Conservation (phyloP, 2,797 vertebrate species). For the Aselliscus stoliczkanus region DNA sequence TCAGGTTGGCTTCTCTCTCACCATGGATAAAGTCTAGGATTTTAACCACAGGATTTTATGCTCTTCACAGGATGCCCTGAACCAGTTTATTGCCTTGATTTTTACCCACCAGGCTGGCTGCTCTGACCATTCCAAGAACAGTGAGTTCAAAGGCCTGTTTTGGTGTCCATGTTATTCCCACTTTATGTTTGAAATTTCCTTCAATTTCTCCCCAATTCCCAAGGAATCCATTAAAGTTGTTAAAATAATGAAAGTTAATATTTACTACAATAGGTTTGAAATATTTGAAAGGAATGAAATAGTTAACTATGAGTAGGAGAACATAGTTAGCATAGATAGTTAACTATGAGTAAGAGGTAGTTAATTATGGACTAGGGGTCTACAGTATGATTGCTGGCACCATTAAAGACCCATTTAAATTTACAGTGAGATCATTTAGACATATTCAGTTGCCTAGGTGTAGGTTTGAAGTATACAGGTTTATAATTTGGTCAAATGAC, state of each 20-base stretch:
- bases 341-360: too few relatives aligned
- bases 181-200: background rate
- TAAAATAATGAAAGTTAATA: background rate
- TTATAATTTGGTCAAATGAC: background rate
- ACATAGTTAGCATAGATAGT: too few relatives aligned
- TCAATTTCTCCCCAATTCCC: background rate
- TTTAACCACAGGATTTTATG: background rate
- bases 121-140: background rate
- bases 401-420: background rate
- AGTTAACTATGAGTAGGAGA: background rate
- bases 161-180: background rate
- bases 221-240: background rate
- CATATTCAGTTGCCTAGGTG: background rate
- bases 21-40: background rate
- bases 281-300: background rate
- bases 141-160: slow-evolving; percentile 4
- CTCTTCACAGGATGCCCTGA: background rate
- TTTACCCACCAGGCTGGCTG: background rate
- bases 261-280: background rate
- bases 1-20: background rate
- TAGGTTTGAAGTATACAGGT: background rate
- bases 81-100: background rate
- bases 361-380: background rate
- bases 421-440: background rate
- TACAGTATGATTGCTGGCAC: background rate